Evolutionary conservation across 2,797 vertebrate species (phyloP).

Genomic region (Pangasius larnaudii): DNA sequence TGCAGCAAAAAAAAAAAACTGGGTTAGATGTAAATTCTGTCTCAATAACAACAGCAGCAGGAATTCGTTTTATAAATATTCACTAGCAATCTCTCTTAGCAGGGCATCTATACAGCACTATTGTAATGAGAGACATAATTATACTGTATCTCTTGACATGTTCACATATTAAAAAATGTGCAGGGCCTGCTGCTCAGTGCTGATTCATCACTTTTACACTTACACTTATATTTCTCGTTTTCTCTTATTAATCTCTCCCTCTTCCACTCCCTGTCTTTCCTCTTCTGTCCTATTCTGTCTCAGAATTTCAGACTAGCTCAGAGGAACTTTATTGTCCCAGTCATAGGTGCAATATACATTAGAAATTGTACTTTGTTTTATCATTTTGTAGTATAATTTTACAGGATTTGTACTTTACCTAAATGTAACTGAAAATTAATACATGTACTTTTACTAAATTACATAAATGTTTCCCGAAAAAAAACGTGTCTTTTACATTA

Average conservation of each 20-base stretch:
- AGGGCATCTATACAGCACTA: conserved; percentile 31
- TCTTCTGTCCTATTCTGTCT: not conserved
- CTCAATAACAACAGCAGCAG: conserved; percentile 23
- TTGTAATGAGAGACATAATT: conserved; percentile 31
- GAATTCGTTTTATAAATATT: conserved; percentile 14
- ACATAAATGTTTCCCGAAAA: not conserved
- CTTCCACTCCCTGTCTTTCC: not conserved
- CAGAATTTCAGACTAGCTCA: not conserved
- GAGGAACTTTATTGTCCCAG: not conserved
- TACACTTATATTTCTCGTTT: not conserved
- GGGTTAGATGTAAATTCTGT: conserved; percentile 31
- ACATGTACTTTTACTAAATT: not conserved
- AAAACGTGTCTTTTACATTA: not conserved
- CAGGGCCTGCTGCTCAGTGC: not conserved
- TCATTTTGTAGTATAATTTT: not conserved
- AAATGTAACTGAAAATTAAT: not conserved
- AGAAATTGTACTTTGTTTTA: not conserved
- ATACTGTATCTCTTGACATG: not conserved
- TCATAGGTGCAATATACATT: not conserved
- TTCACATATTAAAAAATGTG: conserved; percentile 35
- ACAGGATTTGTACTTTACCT: not conserved
- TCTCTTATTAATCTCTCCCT: not conserved
- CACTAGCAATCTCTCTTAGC: not conserved
- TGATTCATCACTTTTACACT: conserved; percentile 20
- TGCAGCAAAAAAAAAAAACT: not conserved